Evolutionary conservation across 2,888 invertebrate species (phyloP).

Genomic region (Bombyx huttoni): DNA sequence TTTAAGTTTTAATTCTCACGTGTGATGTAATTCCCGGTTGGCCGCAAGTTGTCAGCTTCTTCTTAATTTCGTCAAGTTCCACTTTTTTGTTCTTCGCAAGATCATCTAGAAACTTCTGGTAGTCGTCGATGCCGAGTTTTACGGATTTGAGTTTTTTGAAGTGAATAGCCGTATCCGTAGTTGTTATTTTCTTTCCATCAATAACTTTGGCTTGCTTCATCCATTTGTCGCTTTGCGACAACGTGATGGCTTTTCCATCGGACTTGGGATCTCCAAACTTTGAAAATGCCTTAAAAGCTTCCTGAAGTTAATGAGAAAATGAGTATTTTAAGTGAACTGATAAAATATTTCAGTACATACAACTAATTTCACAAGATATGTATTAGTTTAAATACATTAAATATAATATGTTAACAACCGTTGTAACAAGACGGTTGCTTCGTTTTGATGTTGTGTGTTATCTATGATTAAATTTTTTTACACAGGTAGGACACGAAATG

Average conservation of each 20-base stretch:
- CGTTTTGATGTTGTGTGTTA: too few species aligned
- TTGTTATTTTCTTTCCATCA: constrained; percentile 86
- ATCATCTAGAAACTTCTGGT: constrained; percentile 88
- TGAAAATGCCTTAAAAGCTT: constrained; percentile 84
- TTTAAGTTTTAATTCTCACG: constrained; percentile 27
- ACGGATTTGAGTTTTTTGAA: constrained; percentile 90
- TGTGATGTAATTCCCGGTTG: constrained; percentile 76
- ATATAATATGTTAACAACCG: too few species aligned
- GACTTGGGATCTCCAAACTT: constrained; percentile 91
- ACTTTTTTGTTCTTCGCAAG: constrained; percentile 87
- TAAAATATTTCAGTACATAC: too few species aligned
- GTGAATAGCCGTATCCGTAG: constrained; percentile 91
- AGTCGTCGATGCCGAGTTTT: constrained; percentile 83
- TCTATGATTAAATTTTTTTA: too few species aligned
- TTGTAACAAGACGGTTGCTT: too few species aligned
- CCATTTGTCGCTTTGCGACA: constrained; percentile 95
- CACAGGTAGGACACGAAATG: too few species aligned
- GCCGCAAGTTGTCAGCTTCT: constrained; percentile 85
- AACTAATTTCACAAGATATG: too few species aligned
- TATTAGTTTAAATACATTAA: too few species aligned
- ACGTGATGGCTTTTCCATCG: constrained; percentile 86
- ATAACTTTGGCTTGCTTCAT: constrained; percentile 90
- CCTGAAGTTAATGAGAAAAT: constrained; percentile 53
- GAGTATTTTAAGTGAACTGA: too few species aligned
- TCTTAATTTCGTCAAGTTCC: constrained; percentile 83